Conservation (phyloP, 2,113 vertebrate genomes). For the Telmatochromis brachygnathus region DNA sequence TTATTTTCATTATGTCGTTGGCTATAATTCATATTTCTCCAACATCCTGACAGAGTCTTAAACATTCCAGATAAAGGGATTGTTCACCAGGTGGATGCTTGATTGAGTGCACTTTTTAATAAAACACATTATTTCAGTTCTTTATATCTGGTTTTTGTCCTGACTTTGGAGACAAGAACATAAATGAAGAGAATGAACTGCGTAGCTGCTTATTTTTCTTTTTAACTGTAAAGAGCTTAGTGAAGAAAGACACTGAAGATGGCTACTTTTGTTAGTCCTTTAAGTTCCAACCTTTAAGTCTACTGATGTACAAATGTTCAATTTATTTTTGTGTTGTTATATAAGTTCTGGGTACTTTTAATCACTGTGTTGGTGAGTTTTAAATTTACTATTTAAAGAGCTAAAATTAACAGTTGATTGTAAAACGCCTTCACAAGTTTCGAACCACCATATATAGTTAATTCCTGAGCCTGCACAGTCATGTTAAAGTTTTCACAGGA, state of each 20-base stretch:
- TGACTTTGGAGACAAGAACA: not conserved
- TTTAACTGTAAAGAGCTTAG: not conserved
- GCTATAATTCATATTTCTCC: not conserved
- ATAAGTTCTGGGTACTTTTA: not conserved
- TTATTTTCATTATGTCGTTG: not conserved
- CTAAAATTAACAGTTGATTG: not conserved
- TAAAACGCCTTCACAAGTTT: not conserved
- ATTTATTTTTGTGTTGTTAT: not conserved
- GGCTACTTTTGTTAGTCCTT: not conserved
- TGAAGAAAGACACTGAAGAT: not conserved
- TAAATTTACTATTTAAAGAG: not conserved
- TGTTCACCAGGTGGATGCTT: slow-evolving; percentile 47
- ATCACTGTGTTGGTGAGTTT: not conserved
- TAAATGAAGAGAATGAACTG: not conserved
- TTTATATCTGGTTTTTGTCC: not conserved
- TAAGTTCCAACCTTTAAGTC: not conserved
- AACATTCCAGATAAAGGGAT: slow-evolving; percentile 55
- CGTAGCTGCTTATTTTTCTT: not conserved
- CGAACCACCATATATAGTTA: not conserved
- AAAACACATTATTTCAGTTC: slow-evolving; percentile 43
- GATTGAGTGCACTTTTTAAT: slow-evolving; percentile 56
- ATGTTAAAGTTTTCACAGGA: not conserved
- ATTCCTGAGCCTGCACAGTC: not conserved
- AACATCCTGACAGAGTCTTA: slow-evolving; percentile 7
- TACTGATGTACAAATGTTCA: not conserved